Base-by-base conservation (phyloP, 2,113 vertebrate genomes). In the Gnathochromis pfefferi region DNA sequence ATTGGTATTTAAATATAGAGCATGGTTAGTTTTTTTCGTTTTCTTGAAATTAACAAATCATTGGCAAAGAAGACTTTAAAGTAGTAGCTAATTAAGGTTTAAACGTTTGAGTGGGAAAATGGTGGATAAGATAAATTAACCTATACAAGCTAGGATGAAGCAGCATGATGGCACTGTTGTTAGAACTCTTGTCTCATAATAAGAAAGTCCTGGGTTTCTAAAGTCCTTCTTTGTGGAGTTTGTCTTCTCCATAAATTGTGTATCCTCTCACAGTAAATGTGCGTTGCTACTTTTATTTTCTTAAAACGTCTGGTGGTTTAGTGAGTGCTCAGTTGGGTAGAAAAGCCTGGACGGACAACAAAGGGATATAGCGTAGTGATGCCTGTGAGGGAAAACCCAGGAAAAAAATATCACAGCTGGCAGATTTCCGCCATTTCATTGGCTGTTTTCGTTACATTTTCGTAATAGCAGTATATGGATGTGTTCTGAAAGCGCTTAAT, bases 341-440 rank as follows among this genome's bases (percentile, higher is more conserved):
- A 47, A 73, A 28, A 73, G 42, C 14, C 9, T 47, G 42, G 70
- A 49, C 23, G 9, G 9, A 47, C 13, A 47, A 19, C 5, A 16
- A 17, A 51, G 26, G 73, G 9, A 13, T 31, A n/a, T 31, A 19
- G 9, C 4, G 10, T 5, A 13, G 5, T 11, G 17, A 3, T 31
- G 19, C 89, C 93, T 91, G 80, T 53, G 26, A 91, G 78, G 2
- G 40, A 1, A 7, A 9, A 26, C 8, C 5, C 5, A 51, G 89
- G 88, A 81, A 7, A 6, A 49, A 47, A 31, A 33, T 4, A 0
- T 2, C 1, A 10, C 2, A 7, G 0, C 0, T 1, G 0, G 0
- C 1, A 1, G 4, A 2, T 40, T 28, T 86, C 80, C 68, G 89
- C 89, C 89, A 93, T 93, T 91, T 92, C 81, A 68, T 6, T 55